Percentiles rank a stretch among this genome's conserved stretches.
Conservation (phyloP, 2,797 vertebrate species). For the Trichosurus vulpecula region DNA sequence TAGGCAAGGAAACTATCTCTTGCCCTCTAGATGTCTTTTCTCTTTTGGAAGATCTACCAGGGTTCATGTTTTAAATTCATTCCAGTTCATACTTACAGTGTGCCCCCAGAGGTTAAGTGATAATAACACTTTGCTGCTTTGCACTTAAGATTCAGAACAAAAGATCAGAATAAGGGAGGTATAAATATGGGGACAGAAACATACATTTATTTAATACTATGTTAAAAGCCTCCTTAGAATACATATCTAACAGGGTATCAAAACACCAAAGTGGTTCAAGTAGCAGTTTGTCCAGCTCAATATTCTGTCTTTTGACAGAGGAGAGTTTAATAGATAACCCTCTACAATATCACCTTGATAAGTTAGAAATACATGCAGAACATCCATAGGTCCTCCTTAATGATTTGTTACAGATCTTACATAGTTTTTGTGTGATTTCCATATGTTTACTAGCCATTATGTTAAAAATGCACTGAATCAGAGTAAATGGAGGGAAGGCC, state of each 20-base stretch:
- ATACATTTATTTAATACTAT: background rate
- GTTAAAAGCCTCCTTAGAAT: background rate
- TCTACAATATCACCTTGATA: background rate
- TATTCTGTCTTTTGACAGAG: background rate
- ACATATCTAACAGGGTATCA: background rate
- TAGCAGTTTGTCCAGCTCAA: background rate
- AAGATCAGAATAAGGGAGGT: background rate
- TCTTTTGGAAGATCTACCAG: background rate
- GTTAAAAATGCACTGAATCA: background rate
- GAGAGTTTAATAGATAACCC: background rate
- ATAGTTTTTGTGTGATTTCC: background rate
- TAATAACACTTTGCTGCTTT: background rate
- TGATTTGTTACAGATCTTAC: background rate
- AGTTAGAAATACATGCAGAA: background rate
- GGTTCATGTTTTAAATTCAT: background rate
- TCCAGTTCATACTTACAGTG: background rate
- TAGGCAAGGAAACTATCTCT: background rate
- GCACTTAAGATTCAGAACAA: background rate
- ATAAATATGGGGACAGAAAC: background rate
- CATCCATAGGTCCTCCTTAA: background rate
- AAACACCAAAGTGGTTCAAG: background rate
- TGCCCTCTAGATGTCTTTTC: background rate
- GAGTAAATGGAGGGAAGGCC: background rate
- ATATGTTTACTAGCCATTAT: background rate
- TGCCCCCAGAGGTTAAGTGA: background rate